phyloP scores from a whole-genome alignment of 1,140 invertebrate genomes.

The Hylaeus volcanicus region DNA sequence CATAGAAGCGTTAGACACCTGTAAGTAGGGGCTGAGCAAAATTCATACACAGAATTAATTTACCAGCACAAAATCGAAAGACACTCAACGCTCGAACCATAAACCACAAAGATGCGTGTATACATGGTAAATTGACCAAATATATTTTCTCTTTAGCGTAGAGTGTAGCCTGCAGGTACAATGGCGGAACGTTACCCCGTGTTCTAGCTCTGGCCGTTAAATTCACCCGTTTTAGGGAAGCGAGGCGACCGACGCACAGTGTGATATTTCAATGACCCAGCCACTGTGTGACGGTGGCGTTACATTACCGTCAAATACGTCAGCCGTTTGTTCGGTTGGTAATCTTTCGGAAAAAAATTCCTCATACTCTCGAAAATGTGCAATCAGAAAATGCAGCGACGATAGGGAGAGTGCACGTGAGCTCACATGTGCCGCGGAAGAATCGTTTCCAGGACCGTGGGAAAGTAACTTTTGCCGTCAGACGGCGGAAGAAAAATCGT shows the following conservation, averaged over 20 bases:
- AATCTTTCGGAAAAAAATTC: slow-evolving; percentile 36
- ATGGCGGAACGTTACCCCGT: slow-evolving; percentile 20
- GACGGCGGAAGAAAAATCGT: slow-evolving; percentile 25
- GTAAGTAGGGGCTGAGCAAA: no score
- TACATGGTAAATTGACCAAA: slow-evolving; percentile 61
- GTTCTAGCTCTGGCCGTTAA: slow-evolving; percentile 3
- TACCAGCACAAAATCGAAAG: background rate
- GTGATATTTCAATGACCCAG: no score
- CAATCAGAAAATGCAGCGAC: slow-evolving; percentile 29
- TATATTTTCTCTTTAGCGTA: slow-evolving; percentile 32
- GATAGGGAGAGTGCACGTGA: slow-evolving; percentile 4
- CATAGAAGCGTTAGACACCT: no score
- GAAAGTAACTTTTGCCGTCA: slow-evolving; percentile 37
- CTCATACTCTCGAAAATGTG: slow-evolving; percentile 8
- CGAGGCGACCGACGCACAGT: background rate
- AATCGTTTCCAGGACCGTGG: slow-evolving; percentile 40
- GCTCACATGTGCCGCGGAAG: slow-evolving; percentile 13
- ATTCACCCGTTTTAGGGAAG: background rate
- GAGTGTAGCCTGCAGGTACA: slow-evolving; percentile 23
- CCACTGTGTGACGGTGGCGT: background rate
- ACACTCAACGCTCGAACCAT: background rate
- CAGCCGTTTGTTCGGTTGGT: slow-evolving; percentile 28
- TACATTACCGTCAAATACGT: slow-evolving; percentile 35
- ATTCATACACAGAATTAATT: background rate
- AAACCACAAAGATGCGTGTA: slow-evolving; percentile 49